Base-by-base conservation (phyloP, 2,797 vertebrate genomes). In the Thaleichthys pacificus region DNA sequence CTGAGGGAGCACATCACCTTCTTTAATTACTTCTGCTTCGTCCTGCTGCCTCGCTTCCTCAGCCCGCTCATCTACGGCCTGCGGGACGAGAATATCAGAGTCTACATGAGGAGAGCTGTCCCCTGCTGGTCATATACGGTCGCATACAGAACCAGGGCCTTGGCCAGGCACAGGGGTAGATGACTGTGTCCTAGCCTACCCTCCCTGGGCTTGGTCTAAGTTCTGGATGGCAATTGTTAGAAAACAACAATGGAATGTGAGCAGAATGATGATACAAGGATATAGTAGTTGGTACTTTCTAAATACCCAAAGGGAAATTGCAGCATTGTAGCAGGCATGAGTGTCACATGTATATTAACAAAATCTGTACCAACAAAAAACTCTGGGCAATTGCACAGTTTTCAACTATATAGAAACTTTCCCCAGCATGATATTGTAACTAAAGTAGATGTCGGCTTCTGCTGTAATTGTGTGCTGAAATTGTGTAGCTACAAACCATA, bases 11-110 rank as follows among this genome's bases (percentile, higher is more conserved):
- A 93, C 60, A 11, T 93, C 0, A 0, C 79, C 66, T 93, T 90
- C 80, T 84, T 93, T 21, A 89, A 87, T 76, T 93, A 71, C 65
- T 91, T 92, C 68, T 90, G 88, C 54, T 93, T 94, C 42, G 66
- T 92, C 0, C 75, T 93, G 1, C 67, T 91, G 19, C 93, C 92
- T 0, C 90, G 91, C 38, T 90, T 92, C 38, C 91, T 93, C 65
- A 93, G 91, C 68, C 91, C 93, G 0, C 88, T 94, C 68, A 92
- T 94, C 70, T 93, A 93, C 0, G 91, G 91, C 72, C 82, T 93
- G 11, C 85, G 93, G 54, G 93, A 93, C 72, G 82, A 90, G 78
- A 85, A 28, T 38, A 79, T 94, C 6, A 85, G 85, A 35, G 68
- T 15, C 11, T 76, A 84, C 76, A 83, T 92, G 3, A 19, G 61